A percentile compares a stretch with the other conserved stretches of the same genome.
These are phyloP conservation scores for Aythya fuligula DNA, from an alignment of 2,797 vertebrate species.

Conservation along the genomic window DNA sequence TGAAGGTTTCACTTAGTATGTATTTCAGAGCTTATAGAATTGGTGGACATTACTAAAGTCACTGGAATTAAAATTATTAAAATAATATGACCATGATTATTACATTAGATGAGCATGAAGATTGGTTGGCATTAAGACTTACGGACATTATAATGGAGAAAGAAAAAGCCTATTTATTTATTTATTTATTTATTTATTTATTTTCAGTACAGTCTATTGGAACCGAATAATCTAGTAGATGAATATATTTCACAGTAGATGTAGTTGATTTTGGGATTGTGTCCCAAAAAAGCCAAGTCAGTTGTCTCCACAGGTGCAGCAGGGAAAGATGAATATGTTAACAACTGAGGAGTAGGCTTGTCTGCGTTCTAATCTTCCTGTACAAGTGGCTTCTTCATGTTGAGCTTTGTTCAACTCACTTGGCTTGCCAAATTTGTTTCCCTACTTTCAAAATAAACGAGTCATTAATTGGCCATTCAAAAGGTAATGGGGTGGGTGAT, in stretches of 20 bases:
- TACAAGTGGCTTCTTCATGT: background rate
- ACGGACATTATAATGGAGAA: background rate
- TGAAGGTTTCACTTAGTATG: background rate
- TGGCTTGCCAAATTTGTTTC: conserved; percentile 15
- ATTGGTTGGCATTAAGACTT: background rate
- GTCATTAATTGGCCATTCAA: background rate
- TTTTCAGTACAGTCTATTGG: background rate
- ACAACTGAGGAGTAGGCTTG: background rate
- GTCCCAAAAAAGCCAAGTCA: background rate
- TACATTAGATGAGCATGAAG: background rate
- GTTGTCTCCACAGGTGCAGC: background rate
- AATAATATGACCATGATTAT: background rate
- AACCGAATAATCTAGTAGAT: background rate
- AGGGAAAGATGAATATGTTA: background rate
- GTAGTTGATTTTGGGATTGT: background rate
- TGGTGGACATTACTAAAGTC: background rate
- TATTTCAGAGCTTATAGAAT: background rate
- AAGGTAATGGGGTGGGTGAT: background rate
- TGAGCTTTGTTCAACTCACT: conserved; percentile 7
- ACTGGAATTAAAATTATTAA: background rate
- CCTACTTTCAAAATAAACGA: background rate
- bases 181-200: background rate
- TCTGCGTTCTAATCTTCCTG: background rate
- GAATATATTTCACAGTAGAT: background rate
- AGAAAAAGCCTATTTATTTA: background rate